A percentile compares a stretch with the other conserved stretches of the same genome.
These are phyloP conservation scores for Pseudopodoces humilis DNA, from an alignment of 2,113 vertebrate species.

Conservation along the genomic window DNA sequence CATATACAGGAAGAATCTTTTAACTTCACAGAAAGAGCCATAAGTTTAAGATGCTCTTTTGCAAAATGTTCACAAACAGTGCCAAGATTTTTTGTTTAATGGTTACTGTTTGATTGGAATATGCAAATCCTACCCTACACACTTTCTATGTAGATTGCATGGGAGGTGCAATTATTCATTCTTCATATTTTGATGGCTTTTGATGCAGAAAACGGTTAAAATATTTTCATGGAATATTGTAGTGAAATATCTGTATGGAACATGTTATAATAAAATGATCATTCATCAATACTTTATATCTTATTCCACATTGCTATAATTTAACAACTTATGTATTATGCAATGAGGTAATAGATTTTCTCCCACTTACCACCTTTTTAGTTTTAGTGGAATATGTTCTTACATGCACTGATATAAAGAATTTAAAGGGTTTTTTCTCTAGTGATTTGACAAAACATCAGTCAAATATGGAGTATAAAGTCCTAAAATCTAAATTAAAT, in stretches of 20 bases:
- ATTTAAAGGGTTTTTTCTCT: background rate
- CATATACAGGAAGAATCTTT: background rate
- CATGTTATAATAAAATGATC: conserved; percentile 17
- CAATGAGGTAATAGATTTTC: background rate
- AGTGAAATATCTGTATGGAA: background rate
- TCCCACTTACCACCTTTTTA: background rate
- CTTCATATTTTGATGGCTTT: background rate
- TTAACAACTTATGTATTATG: background rate
- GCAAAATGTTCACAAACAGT: background rate
- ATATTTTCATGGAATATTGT: background rate
- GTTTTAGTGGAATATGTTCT: background rate
- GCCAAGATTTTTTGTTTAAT: background rate
- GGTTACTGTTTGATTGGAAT: background rate
- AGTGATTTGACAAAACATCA: background rate
- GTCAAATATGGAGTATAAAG: background rate
- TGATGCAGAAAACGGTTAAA: background rate
- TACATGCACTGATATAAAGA: background rate
- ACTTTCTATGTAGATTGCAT: background rate
- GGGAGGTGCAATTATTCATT: background rate
- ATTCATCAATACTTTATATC: conserved; percentile 27
- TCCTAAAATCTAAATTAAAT: background rate
- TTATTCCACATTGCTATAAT: background rate
- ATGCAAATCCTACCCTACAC: background rate
- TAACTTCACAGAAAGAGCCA: background rate
- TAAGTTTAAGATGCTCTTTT: background rate